Conservation (phyloP, 2,888 invertebrate genomes). For the Tetragnatha montana region DNA sequence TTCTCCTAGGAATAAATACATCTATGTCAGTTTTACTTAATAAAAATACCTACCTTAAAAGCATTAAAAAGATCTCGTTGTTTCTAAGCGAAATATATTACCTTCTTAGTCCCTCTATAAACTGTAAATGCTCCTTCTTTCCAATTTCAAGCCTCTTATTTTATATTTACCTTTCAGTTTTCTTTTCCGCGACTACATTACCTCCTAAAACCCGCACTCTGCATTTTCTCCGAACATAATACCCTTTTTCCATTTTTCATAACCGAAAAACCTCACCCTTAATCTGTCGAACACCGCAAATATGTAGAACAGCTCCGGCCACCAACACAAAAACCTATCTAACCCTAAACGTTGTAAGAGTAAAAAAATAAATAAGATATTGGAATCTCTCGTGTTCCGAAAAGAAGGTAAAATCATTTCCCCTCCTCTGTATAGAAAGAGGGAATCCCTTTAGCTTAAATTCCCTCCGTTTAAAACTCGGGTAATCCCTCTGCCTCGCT, state of each 20-base stretch:
- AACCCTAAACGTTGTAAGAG: not conserved
- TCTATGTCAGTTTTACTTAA: too few species aligned
- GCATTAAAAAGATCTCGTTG: too few species aligned
- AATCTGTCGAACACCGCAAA: not conserved
- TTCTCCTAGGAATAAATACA: too few species aligned
- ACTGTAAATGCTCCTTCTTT: too few species aligned
- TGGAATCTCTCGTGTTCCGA: not conserved
- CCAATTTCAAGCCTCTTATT: too few species aligned
- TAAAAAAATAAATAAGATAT: not conserved
- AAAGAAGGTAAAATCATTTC: not conserved
- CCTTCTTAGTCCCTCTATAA: too few species aligned
- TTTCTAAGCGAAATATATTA: too few species aligned
- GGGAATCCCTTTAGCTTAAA: constrained; percentile 22
- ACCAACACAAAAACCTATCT: not conserved
- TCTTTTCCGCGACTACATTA: too few species aligned
- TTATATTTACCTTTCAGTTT: too few species aligned
- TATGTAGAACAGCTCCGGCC: not conserved
- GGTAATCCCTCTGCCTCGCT: constrained; percentile 41
- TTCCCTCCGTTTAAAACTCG: constrained; percentile 26
- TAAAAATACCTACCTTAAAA: too few species aligned
- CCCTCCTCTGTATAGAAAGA: not conserved
- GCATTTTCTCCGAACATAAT: not conserved
- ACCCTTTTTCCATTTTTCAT: not conserved
- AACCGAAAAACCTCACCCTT: not conserved
- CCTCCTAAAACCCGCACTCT: too few species aligned